A percentile compares a stretch with the other conserved stretches of the same genome.
These are phyloP conservation scores for Sebastes vulpes DNA, from an alignment of 2,797 vertebrate species.

Conservation along the genomic window DNA sequence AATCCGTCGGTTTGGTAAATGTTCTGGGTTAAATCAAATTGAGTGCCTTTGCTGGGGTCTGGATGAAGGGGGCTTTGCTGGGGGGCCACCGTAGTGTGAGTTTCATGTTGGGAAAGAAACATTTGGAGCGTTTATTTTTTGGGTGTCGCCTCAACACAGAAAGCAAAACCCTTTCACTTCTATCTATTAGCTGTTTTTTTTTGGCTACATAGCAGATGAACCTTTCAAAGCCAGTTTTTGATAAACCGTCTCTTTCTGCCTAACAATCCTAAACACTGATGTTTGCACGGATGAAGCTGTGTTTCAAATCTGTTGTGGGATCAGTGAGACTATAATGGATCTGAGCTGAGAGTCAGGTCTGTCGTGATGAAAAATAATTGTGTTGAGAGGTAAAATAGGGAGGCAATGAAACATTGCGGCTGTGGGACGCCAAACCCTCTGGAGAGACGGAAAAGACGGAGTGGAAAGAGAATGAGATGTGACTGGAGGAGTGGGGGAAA, in stretches of 20 bases:
- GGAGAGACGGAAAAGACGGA: conserved; percentile 15
- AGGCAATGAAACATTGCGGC: conserved; percentile 30
- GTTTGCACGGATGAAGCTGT: not conserved
- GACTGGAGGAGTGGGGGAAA: not conserved
- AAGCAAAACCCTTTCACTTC: not conserved
- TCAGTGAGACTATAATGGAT: conserved; percentile 8
- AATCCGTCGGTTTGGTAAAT: conserved; percentile 63
- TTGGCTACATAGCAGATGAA: not conserved
- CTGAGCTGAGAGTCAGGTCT: not conserved
- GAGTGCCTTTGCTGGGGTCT: conserved; percentile 66
- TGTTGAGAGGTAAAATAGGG: conserved; percentile 15
- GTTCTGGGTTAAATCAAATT: conserved; percentile 74
- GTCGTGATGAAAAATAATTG: conserved; percentile 38
- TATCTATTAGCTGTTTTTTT: not conserved
- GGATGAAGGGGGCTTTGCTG: conserved; percentile 6
- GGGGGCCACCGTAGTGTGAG: conserved; percentile 6
- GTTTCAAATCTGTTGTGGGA: not conserved
- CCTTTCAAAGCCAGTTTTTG: not conserved
- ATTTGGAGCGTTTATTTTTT: not conserved
- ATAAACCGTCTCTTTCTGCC: not conserved
- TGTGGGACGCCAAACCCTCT: conserved; percentile 21
- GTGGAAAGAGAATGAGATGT: not conserved
- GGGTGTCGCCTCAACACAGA: not conserved
- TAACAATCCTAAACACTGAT: not conserved
- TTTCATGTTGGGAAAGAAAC: conserved; percentile 24